phyloP scores from a whole-genome alignment of 2,888 invertebrate genomes.

The Cephus pygmeus region DNA sequence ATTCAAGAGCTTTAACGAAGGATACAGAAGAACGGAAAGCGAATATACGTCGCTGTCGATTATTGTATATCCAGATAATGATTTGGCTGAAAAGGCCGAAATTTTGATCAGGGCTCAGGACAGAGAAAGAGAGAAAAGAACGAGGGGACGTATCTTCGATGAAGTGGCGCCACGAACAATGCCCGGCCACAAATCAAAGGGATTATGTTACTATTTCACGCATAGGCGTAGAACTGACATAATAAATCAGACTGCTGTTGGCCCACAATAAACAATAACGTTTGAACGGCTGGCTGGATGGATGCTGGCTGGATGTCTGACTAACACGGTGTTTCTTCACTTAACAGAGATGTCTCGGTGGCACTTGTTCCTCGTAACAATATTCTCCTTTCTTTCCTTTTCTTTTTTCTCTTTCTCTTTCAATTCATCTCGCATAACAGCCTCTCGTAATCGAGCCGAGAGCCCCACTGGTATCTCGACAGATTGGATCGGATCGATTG shows the following conservation, averaged over 20 bases:
- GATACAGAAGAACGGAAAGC: background rate
- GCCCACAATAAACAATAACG: constrained; percentile 61
- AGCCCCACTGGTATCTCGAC: background rate
- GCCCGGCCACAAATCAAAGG: constrained; percentile 61
- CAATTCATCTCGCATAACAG: background rate
- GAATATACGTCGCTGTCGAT: background rate
- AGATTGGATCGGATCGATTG: background rate
- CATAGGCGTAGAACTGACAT: constrained; percentile 52
- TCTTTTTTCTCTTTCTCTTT: background rate
- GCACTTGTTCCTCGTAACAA: background rate
- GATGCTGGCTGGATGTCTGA: background rate
- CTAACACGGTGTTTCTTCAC: background rate
- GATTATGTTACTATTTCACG: constrained; percentile 64
- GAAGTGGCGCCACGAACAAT: constrained; percentile 57
- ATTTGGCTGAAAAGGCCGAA: background rate
- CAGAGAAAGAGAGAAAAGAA: background rate
- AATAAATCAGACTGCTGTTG: constrained; percentile 61
- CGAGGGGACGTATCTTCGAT: constrained; percentile 37
- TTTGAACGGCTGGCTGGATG: constrained; percentile 44
- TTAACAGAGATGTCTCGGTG: background rate
- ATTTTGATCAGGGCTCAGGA: background rate
- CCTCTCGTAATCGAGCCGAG: background rate
- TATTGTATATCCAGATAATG: background rate
- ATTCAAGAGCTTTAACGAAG: background rate
- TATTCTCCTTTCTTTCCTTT: background rate